A percentile compares a stretch with the other conserved stretches of the same genome.
Evolutionary conservation across 2,888 invertebrate genomes (phyloP).

Genomic region (Epistrophe grossulariae): DNA sequence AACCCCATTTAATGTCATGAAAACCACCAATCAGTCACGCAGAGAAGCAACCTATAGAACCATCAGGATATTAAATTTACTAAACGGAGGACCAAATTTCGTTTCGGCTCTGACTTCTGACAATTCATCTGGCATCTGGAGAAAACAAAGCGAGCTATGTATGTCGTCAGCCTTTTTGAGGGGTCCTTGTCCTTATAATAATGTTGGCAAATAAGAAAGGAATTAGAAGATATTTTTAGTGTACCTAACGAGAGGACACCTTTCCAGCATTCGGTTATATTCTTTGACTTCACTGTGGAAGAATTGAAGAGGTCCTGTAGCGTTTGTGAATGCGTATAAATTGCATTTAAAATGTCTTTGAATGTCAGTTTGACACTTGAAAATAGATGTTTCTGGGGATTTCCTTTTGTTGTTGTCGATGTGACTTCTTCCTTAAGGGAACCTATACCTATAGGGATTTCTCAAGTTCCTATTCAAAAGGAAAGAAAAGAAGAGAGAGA

Average conservation of each 20-base stretch:
- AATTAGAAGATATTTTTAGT: conserved; percentile 62
- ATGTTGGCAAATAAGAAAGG: conserved; percentile 73
- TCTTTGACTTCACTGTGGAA: conserved; percentile 3
- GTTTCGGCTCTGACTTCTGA: conserved; percentile 53
- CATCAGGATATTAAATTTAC: not conserved
- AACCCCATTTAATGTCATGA: conserved; percentile 73
- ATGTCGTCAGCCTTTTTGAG: conserved; percentile 39
- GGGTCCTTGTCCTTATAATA: conserved; percentile 24
- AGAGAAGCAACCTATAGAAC: conserved; percentile 52
- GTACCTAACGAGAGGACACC: conserved; percentile 31
- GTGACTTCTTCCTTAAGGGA: conserved; percentile 8
- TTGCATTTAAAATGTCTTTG: conserved; percentile 78
- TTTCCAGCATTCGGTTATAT: conserved; percentile 52
- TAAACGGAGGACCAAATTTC: conserved; percentile 56
- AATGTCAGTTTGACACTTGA: conserved; percentile 77
- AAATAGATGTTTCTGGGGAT: conserved; percentile 76
- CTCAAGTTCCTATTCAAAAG: conserved; percentile 36
- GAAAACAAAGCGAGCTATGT: conserved; percentile 11
- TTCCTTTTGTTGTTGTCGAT: conserved; percentile 56
- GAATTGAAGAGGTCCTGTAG: conserved; percentile 47
- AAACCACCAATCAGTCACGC: conserved; percentile 76
- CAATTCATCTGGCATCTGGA: conserved; percentile 56
- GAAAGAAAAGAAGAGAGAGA: conserved; percentile 12
- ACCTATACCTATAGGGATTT: conserved; percentile 38
- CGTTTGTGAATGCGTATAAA: conserved; percentile 74